Evolutionary conservation across 2,797 vertebrate genomes (phyloP).

Genomic region (Hydrocynus forskahlii): DNA sequence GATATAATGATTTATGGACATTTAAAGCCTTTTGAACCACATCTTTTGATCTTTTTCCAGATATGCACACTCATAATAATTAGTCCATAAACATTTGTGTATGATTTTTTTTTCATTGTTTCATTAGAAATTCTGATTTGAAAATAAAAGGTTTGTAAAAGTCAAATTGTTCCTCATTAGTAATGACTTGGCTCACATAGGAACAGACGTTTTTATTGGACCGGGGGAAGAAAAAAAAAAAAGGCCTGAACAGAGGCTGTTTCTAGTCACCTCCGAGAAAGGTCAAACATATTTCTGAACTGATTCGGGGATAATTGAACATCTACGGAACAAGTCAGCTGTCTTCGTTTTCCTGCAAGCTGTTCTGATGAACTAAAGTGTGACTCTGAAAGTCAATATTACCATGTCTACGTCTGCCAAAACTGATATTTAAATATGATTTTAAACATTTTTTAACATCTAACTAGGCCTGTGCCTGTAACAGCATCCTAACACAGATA

Average conservation of each 20-base stretch:
- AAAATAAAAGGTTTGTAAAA: not conserved
- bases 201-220: not conserved
- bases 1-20: slow-evolving; percentile 1
- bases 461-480: not conserved
- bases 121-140: not conserved
- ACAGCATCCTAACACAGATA: too few relatives aligned
- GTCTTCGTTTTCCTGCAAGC: not conserved
- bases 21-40: not conserved
- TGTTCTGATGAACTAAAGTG: not conserved
- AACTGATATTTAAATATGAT: not conserved
- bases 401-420: not conserved
- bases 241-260: not conserved
- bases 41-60: not conserved
- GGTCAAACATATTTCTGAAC: not conserved
- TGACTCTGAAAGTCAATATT: not conserved
- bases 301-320: not conserved
- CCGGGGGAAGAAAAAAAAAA: not conserved
- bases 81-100: not conserved
- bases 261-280: not conserved
- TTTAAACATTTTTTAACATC: not conserved
- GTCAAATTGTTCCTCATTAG: not conserved
- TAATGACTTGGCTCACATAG: not conserved
- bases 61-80: not conserved
- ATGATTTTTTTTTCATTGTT: not conserved
- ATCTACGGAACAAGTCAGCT: not conserved